Evolutionary conservation across 2,888 invertebrate genomes (phyloP).

Genomic region (Drosophila suboccidentalis): DNA sequence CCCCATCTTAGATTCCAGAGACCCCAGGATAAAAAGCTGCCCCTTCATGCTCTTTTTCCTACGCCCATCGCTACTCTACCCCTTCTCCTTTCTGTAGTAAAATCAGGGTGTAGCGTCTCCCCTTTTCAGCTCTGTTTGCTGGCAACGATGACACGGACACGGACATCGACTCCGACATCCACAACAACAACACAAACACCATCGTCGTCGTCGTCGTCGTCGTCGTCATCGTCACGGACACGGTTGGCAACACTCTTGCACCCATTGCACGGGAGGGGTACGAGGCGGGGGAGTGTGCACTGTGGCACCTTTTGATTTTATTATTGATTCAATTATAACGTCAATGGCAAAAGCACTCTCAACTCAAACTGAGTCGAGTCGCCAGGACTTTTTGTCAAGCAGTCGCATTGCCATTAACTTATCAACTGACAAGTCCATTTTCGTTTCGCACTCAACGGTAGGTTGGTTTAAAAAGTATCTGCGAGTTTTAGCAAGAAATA

Average conservation of each 20-base stretch:
- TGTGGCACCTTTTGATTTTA: constrained; percentile 63
- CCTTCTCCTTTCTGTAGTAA: neutral
- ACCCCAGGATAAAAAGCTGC: constrained; percentile 34
- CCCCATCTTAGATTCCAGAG: constrained; percentile 28
- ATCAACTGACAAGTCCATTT: constrained; percentile 31
- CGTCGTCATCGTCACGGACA: constrained; percentile 29
- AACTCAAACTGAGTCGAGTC: constrained; percentile 9
- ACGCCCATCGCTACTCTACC: neutral
- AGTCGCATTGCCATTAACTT: constrained; percentile 39
- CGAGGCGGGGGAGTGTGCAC: neutral
- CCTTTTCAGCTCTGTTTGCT: constrained; percentile 13
- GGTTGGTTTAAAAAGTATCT: constrained; percentile 2
- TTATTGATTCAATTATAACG: constrained; percentile 77
- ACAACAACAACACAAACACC: constrained; percentile 25
- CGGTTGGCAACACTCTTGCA: constrained; percentile 29
- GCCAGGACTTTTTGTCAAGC: constrained; percentile 46
- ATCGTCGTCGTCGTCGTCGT: constrained; percentile 7
- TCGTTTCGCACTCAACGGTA: neutral
- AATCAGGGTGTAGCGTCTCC: constrained; percentile 23
- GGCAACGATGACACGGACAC: constrained; percentile 37
- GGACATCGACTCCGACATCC: constrained; percentile 21
- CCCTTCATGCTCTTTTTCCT: neutral
- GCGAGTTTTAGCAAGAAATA: neutral
- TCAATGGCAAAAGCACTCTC: constrained; percentile 54
- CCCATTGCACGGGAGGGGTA: constrained; percentile 34